These are phyloP conservation scores for Pachyuromys duprasi DNA, from an alignment of 2,797 vertebrate genomes.

Conservation along the genomic window DNA sequence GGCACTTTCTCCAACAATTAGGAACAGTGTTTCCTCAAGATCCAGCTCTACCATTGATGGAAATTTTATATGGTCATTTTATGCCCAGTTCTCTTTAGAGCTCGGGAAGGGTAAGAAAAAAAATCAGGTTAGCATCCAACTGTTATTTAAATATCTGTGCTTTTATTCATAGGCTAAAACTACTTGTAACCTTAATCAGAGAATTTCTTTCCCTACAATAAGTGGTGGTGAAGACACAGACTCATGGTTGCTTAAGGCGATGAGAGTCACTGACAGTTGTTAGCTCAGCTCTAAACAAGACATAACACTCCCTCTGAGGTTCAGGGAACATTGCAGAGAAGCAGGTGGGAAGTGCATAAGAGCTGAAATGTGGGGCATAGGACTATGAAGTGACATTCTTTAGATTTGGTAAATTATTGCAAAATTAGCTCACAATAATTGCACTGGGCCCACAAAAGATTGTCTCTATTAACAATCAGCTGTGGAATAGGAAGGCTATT, in stretches of 20 bases:
- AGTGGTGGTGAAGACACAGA: too few species aligned
- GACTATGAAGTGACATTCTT: not conserved
- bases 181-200: not conserved
- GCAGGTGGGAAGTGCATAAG: not conserved
- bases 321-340: not conserved
- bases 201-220: not conserved
- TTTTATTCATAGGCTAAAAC: not conserved
- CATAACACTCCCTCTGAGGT: not conserved
- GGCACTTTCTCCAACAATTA: too few species aligned
- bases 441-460: not conserved
- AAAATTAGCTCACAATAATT: not conserved
- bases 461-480: not conserved
- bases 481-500: not conserved
- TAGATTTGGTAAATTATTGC: not conserved
- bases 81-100: not conserved
- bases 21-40: too few species aligned
- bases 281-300: not conserved
- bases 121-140: slow-evolving; percentile 17
- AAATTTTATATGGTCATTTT: not conserved
- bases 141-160: not conserved
- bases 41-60: not conserved
- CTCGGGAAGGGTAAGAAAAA: not conserved
- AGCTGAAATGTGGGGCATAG: not conserved
- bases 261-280: not conserved
- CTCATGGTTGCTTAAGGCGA: not conserved